Percentiles rank a stretch among this genome's conserved stretches.
phyloP scores from a whole-genome alignment of 2,888 invertebrate species.

The Sipha maydis region DNA sequence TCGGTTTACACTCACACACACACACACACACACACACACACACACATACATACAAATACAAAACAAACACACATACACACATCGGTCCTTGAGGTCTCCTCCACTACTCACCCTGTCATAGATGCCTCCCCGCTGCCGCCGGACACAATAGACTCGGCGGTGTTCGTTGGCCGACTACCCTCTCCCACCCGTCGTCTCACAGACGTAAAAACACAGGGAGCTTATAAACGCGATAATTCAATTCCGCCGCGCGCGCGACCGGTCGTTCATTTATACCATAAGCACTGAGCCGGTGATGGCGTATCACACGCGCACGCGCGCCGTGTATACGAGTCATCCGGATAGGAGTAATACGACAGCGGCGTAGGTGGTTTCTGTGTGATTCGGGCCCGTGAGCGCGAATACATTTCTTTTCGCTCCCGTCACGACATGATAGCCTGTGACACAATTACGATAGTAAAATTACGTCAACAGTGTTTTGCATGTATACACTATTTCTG shows the following conservation, averaged over 20 bases:
- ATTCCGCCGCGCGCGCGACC: constrained; percentile 42
- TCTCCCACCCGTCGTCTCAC: not conserved
- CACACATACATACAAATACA: too few species aligned
- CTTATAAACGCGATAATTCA: constrained; percentile 57
- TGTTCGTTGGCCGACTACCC: constrained; percentile 16
- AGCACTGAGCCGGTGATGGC: constrained; percentile 14
- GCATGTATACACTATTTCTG: not conserved
- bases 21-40: too few species aligned
- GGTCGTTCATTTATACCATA: constrained; percentile 46
- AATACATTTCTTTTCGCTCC: constrained; percentile 9
- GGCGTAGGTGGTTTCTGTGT: constrained; percentile 56
- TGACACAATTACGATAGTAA: constrained; percentile 36
- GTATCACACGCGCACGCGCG: constrained; percentile 31
- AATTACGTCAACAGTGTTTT: constrained; percentile 19
- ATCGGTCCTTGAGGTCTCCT: constrained; percentile 53
- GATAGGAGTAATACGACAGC: constrained; percentile 31
- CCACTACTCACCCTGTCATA: not conserved
- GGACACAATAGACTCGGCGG: constrained; percentile 42
- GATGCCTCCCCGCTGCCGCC: not conserved
- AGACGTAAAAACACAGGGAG: constrained; percentile 53
- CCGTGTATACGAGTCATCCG: constrained; percentile 45
- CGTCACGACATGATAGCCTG: not conserved
- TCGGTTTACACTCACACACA: not conserved
- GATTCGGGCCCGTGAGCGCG: constrained; percentile 42
- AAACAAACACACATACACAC: not conserved